Conservation (phyloP, 2,113 vertebrate genomes). For the Lagopus muta region DNA sequence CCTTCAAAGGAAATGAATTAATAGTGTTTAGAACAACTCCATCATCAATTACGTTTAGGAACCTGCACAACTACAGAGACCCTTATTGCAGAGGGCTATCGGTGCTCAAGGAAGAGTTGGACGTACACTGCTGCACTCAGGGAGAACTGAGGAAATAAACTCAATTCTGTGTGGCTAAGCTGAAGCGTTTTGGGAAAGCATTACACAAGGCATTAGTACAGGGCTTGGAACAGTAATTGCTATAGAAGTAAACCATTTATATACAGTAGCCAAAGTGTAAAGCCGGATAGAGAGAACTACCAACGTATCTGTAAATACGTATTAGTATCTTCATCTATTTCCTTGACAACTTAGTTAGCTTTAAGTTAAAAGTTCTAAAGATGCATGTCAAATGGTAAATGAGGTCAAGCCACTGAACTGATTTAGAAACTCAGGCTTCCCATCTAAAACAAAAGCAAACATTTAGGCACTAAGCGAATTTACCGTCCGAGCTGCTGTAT, state of each 20-base stretch:
- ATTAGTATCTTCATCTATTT: not conserved
- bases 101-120: not conserved
- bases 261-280: not conserved
- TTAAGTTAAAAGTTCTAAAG: not conserved
- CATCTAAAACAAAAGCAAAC: not conserved
- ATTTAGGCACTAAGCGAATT: not conserved
- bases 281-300: not conserved
- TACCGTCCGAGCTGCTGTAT: not conserved
- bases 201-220: accelerated
- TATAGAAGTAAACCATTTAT: not conserved
- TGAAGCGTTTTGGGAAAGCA: not conserved
- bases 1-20: not conserved
- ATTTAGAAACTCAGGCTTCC: not conserved
- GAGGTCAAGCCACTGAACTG: not conserved
- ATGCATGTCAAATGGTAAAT: not conserved
- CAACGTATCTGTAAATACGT: not conserved
- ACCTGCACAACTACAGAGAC: not conserved
- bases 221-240: not conserved
- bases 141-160: not conserved
- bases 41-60: not conserved
- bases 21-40: not conserved
- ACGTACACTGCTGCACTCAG: not conserved
- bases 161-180: not conserved
- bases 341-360: not conserved
- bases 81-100: not conserved